Percentiles rank a stretch among this genome's conserved stretches.
Evolutionary conservation across 2,888 invertebrate genomes (phyloP).

Genomic region (Machimus atricapillus): DNA sequence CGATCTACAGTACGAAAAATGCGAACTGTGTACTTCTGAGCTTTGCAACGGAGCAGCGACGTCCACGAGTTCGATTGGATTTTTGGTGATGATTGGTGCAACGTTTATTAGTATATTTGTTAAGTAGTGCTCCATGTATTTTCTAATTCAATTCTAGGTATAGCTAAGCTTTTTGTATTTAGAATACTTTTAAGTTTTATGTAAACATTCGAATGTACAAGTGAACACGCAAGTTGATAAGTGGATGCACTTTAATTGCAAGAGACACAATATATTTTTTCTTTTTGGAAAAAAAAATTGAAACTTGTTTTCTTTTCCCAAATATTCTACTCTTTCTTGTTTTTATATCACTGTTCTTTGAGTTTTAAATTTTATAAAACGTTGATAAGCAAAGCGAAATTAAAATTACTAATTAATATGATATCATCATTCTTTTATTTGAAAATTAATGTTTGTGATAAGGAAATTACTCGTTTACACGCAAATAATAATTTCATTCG

Average conservation of each 20-base stretch:
- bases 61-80: slow-evolving; percentile 52
- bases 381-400: too few relatives aligned
- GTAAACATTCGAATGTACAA: background rate
- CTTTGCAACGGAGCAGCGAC: slow-evolving; percentile 56
- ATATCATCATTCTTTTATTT: too few relatives aligned
- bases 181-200: background rate
- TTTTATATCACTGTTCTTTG: background rate
- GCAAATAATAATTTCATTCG: too few relatives aligned
- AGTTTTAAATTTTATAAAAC: too few relatives aligned
- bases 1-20: slow-evolving; percentile 42
- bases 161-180: background rate
- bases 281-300: background rate
- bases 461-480: too few relatives aligned
- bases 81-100: background rate
- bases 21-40: slow-evolving; percentile 56
- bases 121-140: background rate
- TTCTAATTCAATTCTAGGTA: background rate
- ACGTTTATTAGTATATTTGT: background rate
- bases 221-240: background rate
- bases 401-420: too few relatives aligned
- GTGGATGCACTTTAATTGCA: background rate
- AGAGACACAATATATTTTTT: background rate
- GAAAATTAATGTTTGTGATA: too few relatives aligned
- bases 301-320: background rate
- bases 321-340: background rate